phyloP scores from a whole-genome alignment of 2,797 vertebrate genomes.

The Amazona finschi region DNA sequence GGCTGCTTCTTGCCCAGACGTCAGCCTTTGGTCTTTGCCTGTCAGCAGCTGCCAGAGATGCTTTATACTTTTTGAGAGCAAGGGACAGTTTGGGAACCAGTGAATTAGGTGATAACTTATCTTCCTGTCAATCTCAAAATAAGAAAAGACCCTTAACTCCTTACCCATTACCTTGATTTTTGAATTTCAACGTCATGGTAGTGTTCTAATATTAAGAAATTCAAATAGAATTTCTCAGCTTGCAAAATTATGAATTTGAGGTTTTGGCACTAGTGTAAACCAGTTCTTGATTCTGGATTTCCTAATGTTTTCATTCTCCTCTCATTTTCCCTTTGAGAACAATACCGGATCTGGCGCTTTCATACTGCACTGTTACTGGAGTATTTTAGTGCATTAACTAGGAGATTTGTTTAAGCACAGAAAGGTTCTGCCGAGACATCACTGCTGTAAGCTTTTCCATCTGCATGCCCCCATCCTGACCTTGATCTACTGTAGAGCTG shows the following conservation, averaged over 20 bases:
- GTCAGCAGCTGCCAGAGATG: not conserved
- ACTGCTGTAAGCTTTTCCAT: slow-evolving; percentile 28
- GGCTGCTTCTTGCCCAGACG: accelerated
- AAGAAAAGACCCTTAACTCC: not conserved
- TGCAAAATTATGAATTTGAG: not conserved
- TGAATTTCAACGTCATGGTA: not conserved
- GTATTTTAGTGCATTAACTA: not conserved
- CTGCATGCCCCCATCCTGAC: slow-evolving; percentile 30
- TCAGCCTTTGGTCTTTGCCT: not conserved
- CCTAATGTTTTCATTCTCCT: not conserved
- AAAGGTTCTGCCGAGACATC: not conserved
- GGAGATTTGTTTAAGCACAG: slow-evolving; percentile 1
- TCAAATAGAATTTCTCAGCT: not conserved
- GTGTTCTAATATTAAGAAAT: not conserved
- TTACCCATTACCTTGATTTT: not conserved
- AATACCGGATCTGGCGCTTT: not conserved
- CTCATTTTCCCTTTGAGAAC: slow-evolving; percentile 30
- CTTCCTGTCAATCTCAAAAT: not conserved
- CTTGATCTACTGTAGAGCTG: not conserved
- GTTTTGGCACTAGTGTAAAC: not conserved
- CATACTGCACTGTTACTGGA: not conserved
- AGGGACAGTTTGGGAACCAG: not conserved
- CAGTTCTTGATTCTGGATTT: slow-evolving; percentile 9
- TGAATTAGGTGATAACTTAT: not conserved
- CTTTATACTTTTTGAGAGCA: not conserved